phyloP scores from a whole-genome alignment of 2,888 invertebrate species.

The Coelinius sp. region DNA sequence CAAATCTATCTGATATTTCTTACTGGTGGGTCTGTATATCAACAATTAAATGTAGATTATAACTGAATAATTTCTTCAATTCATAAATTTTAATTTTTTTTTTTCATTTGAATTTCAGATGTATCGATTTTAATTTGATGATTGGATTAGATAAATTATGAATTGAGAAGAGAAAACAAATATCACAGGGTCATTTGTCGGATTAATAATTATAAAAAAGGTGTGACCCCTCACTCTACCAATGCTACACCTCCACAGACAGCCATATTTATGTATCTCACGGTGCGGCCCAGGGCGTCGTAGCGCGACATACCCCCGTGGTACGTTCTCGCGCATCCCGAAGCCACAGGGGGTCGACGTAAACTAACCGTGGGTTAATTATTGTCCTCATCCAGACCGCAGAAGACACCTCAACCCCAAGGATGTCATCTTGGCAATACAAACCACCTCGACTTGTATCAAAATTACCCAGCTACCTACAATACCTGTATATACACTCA shows the following conservation, averaged over 20 bases:
- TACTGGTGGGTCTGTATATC: not conserved
- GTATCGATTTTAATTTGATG: too few relatives aligned
- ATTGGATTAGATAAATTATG: too few relatives aligned
- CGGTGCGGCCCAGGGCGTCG: slow-evolving; percentile 51
- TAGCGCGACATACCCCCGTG: slow-evolving; percentile 25
- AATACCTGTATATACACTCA: slow-evolving; percentile 7
- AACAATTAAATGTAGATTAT: slow-evolving; percentile 30
- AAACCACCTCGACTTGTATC: slow-evolving; percentile 32
- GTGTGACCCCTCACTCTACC: slow-evolving; percentile 62
- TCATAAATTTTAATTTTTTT: too few relatives aligned
- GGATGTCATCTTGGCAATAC: slow-evolving; percentile 16
- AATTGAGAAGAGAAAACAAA: slow-evolving; percentile 45
- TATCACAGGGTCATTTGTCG: slow-evolving; percentile 66
- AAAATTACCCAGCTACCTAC: not conserved
- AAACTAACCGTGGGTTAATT: slow-evolving; percentile 70
- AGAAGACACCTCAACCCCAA: slow-evolving; percentile 28
- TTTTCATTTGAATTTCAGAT: too few relatives aligned
- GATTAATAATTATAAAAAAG: slow-evolving; percentile 70
- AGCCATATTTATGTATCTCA: slow-evolving; percentile 64
- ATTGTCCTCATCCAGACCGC: slow-evolving; percentile 57
- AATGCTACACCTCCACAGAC: slow-evolving; percentile 60
- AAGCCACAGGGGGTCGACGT: slow-evolving; percentile 53
- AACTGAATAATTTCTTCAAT: not conserved
- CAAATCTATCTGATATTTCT: slow-evolving; percentile 30
- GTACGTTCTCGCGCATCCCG: slow-evolving; percentile 20